Conservation (phyloP, 2,113 vertebrate species). For the Notiomystis cincta region DNA sequence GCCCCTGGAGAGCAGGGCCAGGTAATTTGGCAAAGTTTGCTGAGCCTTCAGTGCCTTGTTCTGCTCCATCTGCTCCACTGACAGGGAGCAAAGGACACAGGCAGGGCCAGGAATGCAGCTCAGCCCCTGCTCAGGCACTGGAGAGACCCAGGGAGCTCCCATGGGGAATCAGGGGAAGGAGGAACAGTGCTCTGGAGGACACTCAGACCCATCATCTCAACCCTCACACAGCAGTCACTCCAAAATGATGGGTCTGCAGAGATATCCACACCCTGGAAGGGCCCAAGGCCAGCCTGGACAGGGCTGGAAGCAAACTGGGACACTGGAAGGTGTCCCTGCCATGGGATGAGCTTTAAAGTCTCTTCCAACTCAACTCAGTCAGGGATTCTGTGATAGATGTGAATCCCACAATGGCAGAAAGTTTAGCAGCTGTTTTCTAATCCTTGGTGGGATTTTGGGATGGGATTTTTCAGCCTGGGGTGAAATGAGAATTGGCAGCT, state of each 20-base stretch:
- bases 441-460: neutral
- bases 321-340: neutral
- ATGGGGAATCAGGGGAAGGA: neutral
- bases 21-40: neutral
- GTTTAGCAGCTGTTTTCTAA: neutral
- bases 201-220: neutral
- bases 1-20: accelerated
- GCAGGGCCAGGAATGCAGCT: neutral
- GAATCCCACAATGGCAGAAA: neutral
- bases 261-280: neutral
- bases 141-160: neutral
- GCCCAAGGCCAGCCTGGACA: accelerated
- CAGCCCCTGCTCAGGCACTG: neutral
- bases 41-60: neutral
- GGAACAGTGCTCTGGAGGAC: neutral
- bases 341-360: neutral
- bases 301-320: neutral
- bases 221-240: neutral
- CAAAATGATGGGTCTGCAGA: neutral
- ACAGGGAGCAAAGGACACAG: neutral
- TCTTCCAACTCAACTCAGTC: neutral
- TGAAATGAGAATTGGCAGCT: neutral
- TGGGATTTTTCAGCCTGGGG: neutral
- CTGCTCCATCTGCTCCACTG: neutral
- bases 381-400: neutral